A percentile compares a stretch with the other conserved stretches of the same genome.
Evolutionary conservation across 2,113 vertebrate genomes (phyloP).

Genomic region (Corvus cornix): DNA sequence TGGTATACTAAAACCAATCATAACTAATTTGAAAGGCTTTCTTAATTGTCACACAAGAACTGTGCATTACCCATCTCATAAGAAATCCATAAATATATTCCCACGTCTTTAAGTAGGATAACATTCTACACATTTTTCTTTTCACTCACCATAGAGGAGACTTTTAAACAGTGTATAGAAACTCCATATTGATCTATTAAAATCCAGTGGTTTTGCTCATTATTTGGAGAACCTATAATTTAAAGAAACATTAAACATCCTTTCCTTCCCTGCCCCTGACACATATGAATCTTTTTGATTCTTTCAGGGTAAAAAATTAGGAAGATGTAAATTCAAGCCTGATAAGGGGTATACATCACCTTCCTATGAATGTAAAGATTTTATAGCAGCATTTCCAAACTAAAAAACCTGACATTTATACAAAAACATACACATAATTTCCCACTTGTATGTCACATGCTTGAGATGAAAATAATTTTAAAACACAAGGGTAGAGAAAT

Average conservation of each 20-base stretch:
- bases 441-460: conserved; percentile 34
- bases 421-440: conserved; percentile 67
- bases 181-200: conserved; percentile 14
- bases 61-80: background rate
- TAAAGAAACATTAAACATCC: background rate
- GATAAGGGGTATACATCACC: conserved; percentile 50
- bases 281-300: conserved; percentile 15
- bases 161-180: background rate
- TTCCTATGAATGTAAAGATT: conserved; percentile 50
- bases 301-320: conserved; percentile 23
- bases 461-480: conserved; percentile 66
- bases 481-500: conserved; percentile 67
- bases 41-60: background rate
- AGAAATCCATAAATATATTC: background rate
- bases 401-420: conserved; percentile 68
- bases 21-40: background rate
- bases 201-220: background rate
- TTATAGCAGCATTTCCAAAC: conserved; percentile 64
- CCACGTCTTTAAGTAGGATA: background rate
- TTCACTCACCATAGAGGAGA: background rate
- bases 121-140: background rate
- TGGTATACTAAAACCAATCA: background rate
- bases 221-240: background rate
- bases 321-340: conserved; percentile 25
- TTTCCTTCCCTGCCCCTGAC: background rate